Evolutionary conservation across 92 coral and sea anemone genomes (phyloP).

Genomic region (Heteractis magnifica): DNA sequence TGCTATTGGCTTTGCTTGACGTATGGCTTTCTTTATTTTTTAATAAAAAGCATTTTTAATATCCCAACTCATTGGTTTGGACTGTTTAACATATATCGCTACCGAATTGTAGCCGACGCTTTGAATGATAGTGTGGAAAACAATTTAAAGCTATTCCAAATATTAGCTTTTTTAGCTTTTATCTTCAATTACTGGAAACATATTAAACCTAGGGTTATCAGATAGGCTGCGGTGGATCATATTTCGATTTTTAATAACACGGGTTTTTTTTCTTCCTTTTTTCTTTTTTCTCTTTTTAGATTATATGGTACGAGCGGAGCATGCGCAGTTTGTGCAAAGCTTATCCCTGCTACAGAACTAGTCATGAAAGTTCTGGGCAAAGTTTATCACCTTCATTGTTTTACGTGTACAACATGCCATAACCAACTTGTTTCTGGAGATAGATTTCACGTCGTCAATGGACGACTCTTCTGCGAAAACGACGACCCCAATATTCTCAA

Average conservation of each 20-base stretch:
- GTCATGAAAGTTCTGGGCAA: constrained; percentile 98
- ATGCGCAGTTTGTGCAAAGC: constrained; percentile 97
- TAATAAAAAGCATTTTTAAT: constrained; percentile 76
- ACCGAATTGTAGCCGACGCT: constrained; percentile 76
- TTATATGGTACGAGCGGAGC: constrained; percentile 97
- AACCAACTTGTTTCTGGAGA: constrained; percentile 93
- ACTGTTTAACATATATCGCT: constrained; percentile 64
- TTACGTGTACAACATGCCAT: constrained; percentile 95
- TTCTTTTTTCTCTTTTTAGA: constrained; percentile 60
- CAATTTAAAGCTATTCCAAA: constrained; percentile 90
- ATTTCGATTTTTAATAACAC: constrained; percentile 25
- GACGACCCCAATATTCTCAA: constrained; percentile 85
- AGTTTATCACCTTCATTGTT: constrained; percentile 92
- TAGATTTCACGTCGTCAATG: constrained; percentile 94
- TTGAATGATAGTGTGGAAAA: constrained; percentile 77
- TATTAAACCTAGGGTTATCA: constrained; percentile 82
- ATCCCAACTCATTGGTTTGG: constrained; percentile 52
- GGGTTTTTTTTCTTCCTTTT: background rate
- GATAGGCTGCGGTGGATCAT: constrained; percentile 56
- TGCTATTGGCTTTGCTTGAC: background rate
- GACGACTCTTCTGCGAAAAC: constrained; percentile 94
- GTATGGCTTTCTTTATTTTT: constrained; percentile 42
- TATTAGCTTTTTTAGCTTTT: constrained; percentile 87
- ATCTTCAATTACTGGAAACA: constrained; percentile 87
- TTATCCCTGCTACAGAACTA: constrained; percentile 95